Evolutionary conservation across 1,140 invertebrate species (phyloP).

Genomic region (Bombus vancouverensis): DNA sequence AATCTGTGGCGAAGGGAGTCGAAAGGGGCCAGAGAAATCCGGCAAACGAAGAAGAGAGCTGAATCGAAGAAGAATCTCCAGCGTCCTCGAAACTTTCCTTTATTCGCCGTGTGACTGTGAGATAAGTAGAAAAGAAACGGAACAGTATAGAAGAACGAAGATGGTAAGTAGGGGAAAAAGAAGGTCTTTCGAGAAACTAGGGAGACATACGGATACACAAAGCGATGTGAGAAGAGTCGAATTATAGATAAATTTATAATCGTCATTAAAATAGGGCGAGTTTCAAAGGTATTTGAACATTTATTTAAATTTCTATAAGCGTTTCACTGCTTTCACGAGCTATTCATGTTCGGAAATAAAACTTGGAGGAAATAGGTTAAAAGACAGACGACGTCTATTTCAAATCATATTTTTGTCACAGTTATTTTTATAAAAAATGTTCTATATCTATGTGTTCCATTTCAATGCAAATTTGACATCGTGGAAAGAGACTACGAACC

Average conservation of each 20-base stretch:
- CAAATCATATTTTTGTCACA: neutral
- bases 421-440: neutral
- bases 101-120: constrained; percentile 10
- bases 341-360: no score
- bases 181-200: neutral
- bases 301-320: no score
- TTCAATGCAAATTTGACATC: constrained; percentile 1
- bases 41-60: constrained; percentile 6
- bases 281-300: no score
- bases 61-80: constrained; percentile 35
- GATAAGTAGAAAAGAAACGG: neutral
- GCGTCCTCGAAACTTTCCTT: constrained; percentile 29
- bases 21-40: constrained; percentile 33
- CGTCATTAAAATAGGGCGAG: no score
- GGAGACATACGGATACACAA: neutral
- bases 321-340: no score
- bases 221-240: neutral
- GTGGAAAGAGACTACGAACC: neutral
- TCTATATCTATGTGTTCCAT: neutral
- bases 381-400: neutral
- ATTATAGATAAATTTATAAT: neutral
- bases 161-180: neutral
- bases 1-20: constrained; percentile 25
- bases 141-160: no score
- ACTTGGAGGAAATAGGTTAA: neutral